Base-by-base conservation (phyloP, 2,888 invertebrate species). In the Atethmia centrago region DNA sequence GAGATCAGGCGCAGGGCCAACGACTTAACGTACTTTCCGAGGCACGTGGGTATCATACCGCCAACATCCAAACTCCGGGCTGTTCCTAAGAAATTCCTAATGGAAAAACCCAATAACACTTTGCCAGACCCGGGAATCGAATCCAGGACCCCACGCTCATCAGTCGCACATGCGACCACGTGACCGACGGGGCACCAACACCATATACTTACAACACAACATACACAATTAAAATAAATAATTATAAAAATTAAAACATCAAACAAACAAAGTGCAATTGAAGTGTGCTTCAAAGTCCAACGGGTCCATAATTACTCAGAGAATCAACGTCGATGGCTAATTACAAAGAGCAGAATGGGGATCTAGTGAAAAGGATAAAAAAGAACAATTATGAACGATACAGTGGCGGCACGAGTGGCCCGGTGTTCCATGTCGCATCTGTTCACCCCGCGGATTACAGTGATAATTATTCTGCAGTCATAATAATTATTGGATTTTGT, bases 401-500 rank as follows among this genome's bases (percentile, higher is more conserved):
- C 95, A 96, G 94, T 96, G 95, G 95, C 94, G 93, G 88, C 90
- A 83, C 86, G 94, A 95, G 95, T 93, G 95, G 95, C 95, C 95
- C 95, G 95, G 95, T 95, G 96, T 88, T 86, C 89, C 75, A 71
- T 90, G 95, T 91, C 95, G 92, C 96, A 96, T 96, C 96, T 96
- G 96, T 95, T 94, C 93, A 91, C 94, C 92, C 92, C 88, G 90
- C 90, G 95, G 96, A 96, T 96, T 96, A 95, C 85, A 91, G 92
- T 94, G 95, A 95, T 96, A 95, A 96, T 96, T 96, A 96, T 95
- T 95, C 93, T 91, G 92, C 89, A 89, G 93, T 88, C 89, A 92
- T 96, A 96, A 92, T 96, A 96, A 96, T 96, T 96, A 96, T 93
- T 94, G 94, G 95, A 95, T 96, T 95, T 95, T 88, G 90, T 89